Conservation (phyloP, 2,113 vertebrate genomes). For the Chloroceryle aenea region DNA sequence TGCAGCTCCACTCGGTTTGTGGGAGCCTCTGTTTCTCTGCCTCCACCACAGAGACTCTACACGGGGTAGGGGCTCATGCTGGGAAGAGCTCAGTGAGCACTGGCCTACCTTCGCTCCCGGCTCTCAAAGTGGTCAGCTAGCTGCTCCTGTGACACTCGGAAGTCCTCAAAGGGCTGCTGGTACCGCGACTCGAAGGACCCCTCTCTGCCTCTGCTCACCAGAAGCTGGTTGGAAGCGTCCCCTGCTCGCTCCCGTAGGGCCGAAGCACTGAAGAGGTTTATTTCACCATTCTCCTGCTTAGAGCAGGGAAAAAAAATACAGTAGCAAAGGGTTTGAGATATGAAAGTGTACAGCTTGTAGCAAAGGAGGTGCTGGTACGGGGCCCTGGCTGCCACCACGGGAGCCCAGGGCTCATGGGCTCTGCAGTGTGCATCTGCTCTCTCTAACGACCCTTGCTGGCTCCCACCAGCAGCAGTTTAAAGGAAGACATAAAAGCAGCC, state of each 20-base stretch:
- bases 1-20: background rate
- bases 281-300: constrained; percentile 89
- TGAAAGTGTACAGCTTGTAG: fast-evolving
- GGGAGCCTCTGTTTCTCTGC: background rate
- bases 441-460: background rate
- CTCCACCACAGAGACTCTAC: background rate
- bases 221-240: constrained; percentile 82
- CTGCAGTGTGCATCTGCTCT: background rate
- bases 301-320: background rate
- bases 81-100: background rate
- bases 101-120: constrained; percentile 85
- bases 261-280: constrained; percentile 77
- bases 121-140: constrained; percentile 89
- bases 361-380: background rate
- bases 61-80: fast-evolving
- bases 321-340: background rate
- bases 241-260: constrained; percentile 83
- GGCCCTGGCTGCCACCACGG: background rate
- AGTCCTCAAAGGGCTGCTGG: constrained; percentile 92
- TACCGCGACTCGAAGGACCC: constrained; percentile 91
- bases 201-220: constrained; percentile 84
- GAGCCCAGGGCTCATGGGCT: background rate
- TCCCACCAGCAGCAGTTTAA: background rate
- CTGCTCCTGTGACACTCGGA: constrained; percentile 89
- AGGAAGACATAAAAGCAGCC: background rate